Base-by-base conservation (phyloP, 2,113 vertebrate species). In the Hemiscyllium ocellatum region DNA sequence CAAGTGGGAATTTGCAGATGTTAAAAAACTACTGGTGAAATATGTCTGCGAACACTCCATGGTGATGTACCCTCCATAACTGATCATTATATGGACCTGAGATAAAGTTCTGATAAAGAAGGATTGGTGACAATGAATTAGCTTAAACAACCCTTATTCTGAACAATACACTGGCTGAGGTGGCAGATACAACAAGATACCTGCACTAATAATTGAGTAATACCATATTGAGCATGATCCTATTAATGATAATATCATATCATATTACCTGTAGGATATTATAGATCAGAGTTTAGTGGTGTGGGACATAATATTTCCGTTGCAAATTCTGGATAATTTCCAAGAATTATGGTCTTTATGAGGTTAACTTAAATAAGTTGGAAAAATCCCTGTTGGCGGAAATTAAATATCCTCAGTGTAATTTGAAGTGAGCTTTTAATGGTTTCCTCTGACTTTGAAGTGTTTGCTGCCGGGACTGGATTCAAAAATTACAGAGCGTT, bases 1-100 rank as follows among this genome's bases (percentile, higher is more conserved):
- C 65, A 91, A 66, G 89, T 91, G 89, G 50, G 33, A 91, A 66
- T 65, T 90, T 91, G 89, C 89, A 33, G 4, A 91, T 91, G 89
- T 91, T 65, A 37, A 65, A n/a, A 33, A 33, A n/a, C 61, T 91
- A 33, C 33, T 66, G 56, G 0, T 26, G n/a, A 89, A 91, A 37
- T 91, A 61, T 61, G 10, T 61, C 56, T 12, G 56, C 6, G 12
- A 61, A 12, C 10, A 12, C 10, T 61, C 56, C 56, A 61, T 10
- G 56, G 56, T 61, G 8, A 12, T 61, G 8, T 61, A 61, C 56
- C 10, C 56, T 61, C 56, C 6, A 61, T 61, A 61, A 61, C 56
- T 61, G 56, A 12, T 61, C 56, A 61, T 61, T 61, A 61, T 61
- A 61, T 61, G 8, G 56, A 12, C 0, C 56, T 61, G 7, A 61